Evolutionary conservation across 2,113 vertebrate species (phyloP), one percentile per base, ranked within the genome.

Genomic region (Myodes glareolus): DNA sequence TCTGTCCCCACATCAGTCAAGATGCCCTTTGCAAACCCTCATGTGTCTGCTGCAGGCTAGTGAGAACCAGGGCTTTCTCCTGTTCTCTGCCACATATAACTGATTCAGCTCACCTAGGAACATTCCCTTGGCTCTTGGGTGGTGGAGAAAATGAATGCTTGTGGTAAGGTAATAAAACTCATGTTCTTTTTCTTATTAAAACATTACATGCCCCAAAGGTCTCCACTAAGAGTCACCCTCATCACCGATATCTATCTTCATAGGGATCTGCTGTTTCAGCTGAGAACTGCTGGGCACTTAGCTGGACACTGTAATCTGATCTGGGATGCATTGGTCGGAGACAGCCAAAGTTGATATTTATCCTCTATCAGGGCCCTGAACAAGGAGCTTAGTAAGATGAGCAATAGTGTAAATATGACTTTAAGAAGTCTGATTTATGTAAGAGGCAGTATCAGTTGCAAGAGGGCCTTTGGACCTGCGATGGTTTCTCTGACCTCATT

Each of bases 341-440:
- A 68, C 14, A 85, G 73, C 36, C 52, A n/a, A 55, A 70, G 16
- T 23, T 81, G 92, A 76, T 47, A 36, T 90, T 95, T 95, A 73
- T 31, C 52, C 80, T 90, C 86, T 76, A 23, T 55, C 42, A 88
- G 39, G 55, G 68, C 42, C 45, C 42, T 0, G 3, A 94, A 91
- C 91, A 65, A 92, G 36, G 67, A 70, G 58, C 47, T 96, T 91
- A 89, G 45, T 52, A 78, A 94, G 78, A 82, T 39, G 68, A 96
- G 85, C 39, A 70, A 81, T 77, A 93, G 55, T 58, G 27, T 61
- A 80, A 75, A 80, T 45, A 31, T 21, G 31, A 92, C 85, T 95
- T 92, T 90, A 95, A 93, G 67, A 95, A 47, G 42, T 76, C 90
- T 93, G 81, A 92, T 94, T 95, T 65, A 90, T 4, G 19, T 77